These are phyloP conservation scores for Schizopygopsis malacanthus DNA, from an alignment of 2,797 vertebrate genomes.

Conservation along the genomic window DNA sequence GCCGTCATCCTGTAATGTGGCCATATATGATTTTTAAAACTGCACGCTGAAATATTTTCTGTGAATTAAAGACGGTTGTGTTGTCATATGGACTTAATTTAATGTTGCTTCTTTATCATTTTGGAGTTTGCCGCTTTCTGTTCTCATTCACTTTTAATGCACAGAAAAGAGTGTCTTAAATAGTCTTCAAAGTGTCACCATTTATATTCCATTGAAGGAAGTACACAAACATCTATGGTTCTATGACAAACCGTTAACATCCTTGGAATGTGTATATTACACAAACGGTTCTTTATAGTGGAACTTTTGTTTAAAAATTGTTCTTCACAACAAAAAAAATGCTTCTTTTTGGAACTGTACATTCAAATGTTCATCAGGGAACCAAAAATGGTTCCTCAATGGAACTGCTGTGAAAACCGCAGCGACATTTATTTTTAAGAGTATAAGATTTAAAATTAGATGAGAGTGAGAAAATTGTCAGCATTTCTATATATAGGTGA, in stretches of 20 bases:
- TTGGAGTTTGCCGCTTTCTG: background rate
- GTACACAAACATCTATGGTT: background rate
- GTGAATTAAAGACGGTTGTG: background rate
- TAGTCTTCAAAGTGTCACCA: background rate
- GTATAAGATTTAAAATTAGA: background rate
- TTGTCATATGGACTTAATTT: background rate
- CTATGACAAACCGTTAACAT: background rate
- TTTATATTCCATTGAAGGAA: background rate
- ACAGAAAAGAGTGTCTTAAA: background rate
- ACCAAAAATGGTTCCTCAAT: background rate
- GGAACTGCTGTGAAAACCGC: too few relatives aligned
- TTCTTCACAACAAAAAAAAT: background rate
- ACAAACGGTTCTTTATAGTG: background rate
- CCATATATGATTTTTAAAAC: background rate
- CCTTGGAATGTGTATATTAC: background rate
- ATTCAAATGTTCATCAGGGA: background rate
- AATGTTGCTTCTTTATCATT: background rate
- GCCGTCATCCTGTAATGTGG: too few relatives aligned
- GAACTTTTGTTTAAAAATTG: background rate
- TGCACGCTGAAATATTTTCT: background rate
- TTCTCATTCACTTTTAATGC: background rate
- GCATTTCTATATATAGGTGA: background rate
- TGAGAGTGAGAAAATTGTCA: background rate
- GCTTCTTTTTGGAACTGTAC: background rate
- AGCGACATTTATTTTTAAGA: background rate